Evolutionary conservation across 2,888 invertebrate species (phyloP), one percentile per base, ranked within the genome.

Genomic region (Drosophila imparisetae): DNA sequence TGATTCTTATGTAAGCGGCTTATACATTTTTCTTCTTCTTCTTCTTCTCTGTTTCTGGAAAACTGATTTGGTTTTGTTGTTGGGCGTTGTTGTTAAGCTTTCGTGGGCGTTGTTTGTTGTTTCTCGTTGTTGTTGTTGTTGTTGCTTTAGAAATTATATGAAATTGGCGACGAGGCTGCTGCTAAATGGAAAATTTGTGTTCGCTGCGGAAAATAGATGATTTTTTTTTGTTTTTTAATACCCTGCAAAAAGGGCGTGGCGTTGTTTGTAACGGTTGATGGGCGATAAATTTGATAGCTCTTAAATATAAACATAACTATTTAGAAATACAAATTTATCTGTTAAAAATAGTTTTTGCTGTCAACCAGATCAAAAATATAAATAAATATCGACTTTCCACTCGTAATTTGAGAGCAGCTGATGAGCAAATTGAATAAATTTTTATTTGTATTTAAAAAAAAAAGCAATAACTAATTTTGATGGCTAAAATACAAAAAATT

Each of bases 1-100:
- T 78, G 81, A 83, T 81, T 79, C 79, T 83, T 83, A 86, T 83
- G 83, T 86, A 83, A 83, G 86, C 83, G 60, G 83, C 83, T 83
- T 83, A 83, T 73, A 75, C 13, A 42, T 53, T 24, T 36, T 40
- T 38, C 2, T 38, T 2, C n/a, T 40, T 40, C n/a, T 40, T n/a
- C n/a, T 0, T 40, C 40, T 4, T 8, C 4, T 34, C 52, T 10
- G 45, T 55, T 32, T 24, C n/a, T 55, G 59, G 66, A 66, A 74
- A 81, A 68, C 77, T 75, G 78, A 75, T 73, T 78, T 73, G 30
- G 36, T 69, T 68, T 60, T 52, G 55, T 21, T 78, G 76, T 76
- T 85, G 73, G 81, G 72, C 66, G 66, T 62, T 54, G 45, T 21
- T 78, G 76, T 76, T 81, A 76, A 76, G 81, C 63, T 65, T 29